phyloP scores from a whole-genome alignment of 2,113 vertebrate species.

The Phylloscopus whistleri region DNA sequence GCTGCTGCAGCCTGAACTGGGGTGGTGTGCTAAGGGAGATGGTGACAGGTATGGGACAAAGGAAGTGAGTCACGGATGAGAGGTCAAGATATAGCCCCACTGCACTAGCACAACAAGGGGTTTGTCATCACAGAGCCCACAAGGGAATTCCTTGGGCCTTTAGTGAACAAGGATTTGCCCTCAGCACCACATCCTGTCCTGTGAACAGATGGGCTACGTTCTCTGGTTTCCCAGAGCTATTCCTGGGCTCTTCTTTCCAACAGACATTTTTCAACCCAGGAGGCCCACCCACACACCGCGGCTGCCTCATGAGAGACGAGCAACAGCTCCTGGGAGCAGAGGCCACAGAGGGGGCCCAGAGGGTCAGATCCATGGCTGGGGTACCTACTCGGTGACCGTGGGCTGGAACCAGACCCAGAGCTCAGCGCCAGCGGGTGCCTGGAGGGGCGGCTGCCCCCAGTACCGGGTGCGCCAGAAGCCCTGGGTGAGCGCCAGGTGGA shows the following conservation, averaged over 20 bases:
- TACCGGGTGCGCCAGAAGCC: constrained; percentile 89
- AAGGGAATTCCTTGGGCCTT: not conserved
- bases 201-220: fast-evolving
- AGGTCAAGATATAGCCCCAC: not conserved
- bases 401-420: constrained; percentile 98
- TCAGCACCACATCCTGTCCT: not conserved
- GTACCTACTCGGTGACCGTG: constrained; percentile 87
- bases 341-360: not conserved
- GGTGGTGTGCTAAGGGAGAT: not conserved
- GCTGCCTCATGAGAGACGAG: not conserved
- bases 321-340: fast-evolving
- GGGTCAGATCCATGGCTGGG: fast-evolving
- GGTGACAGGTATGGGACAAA: not conserved
- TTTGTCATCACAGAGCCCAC: not conserved
- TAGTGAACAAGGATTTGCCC: not conserved
- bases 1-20: not conserved
- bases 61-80: not conserved
- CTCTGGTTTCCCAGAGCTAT: not conserved
- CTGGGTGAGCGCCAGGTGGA: constrained; percentile 89
- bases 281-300: fast-evolving
- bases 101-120: fast-evolving
- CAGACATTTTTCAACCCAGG: fast-evolving
- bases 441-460: constrained; percentile 90
- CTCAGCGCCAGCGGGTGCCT: constrained; percentile 79
- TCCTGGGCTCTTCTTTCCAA: not conserved